Percentiles rank a stretch among this genome's conserved stretches.
Evolutionary conservation across 2,113 vertebrate genomes (phyloP).

Genomic region (Anser cygnoides): DNA sequence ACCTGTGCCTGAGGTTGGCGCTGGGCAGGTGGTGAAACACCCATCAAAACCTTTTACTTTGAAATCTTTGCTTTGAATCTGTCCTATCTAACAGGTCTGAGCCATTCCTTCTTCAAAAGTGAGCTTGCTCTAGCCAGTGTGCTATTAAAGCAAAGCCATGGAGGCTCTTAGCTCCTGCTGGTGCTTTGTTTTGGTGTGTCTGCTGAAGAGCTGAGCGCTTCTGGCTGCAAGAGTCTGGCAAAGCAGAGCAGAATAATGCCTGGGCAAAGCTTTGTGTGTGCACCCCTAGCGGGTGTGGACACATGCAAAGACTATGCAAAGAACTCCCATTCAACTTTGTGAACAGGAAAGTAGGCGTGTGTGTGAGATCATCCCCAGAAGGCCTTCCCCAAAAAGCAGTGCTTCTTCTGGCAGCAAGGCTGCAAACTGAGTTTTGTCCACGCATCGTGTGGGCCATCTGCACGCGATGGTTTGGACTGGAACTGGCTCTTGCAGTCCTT

Average conservation of each 20-base stretch:
- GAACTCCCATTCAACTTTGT: neutral
- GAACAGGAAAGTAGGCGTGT: neutral
- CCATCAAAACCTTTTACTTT: neutral
- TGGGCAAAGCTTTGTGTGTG: neutral
- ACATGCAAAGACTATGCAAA: neutral
- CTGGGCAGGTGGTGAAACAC: neutral
- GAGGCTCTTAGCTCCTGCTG: neutral
- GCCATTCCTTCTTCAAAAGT: neutral
- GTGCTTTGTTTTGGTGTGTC: neutral
- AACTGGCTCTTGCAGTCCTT: neutral
- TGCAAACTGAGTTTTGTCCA: neutral
- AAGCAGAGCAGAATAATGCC: neutral
- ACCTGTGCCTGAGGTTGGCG: neutral
- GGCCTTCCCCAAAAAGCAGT: neutral
- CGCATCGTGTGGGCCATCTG: rapidly evolving
- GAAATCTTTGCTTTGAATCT: neutral
- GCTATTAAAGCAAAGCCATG: rapidly evolving
- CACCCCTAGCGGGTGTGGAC: neutral
- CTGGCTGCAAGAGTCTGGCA: neutral
- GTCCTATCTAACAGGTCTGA: neutral
- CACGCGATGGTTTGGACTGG: neutral
- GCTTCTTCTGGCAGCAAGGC: neutral
- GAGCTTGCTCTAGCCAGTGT: rapidly evolving
- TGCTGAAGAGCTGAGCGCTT: neutral
- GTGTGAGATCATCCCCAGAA: neutral